A percentile compares a stretch with the other conserved stretches of the same genome.
Conservation (phyloP, 1,140 invertebrate genomes). For the Venturia canescens region DNA sequence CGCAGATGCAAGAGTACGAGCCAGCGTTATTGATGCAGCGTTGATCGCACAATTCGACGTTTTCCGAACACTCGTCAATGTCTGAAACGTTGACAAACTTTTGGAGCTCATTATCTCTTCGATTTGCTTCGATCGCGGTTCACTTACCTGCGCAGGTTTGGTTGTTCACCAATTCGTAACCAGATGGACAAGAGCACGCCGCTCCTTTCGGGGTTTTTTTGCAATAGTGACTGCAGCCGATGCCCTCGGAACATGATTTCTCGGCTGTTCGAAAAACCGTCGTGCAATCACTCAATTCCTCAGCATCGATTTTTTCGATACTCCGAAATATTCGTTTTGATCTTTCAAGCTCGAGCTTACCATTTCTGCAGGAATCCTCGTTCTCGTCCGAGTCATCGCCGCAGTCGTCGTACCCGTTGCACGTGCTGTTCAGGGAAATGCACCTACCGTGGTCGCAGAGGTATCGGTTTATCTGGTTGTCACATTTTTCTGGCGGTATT, state of each 20-base stretch:
- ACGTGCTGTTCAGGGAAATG: slow-evolving; percentile 80
- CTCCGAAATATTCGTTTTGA: too few relatives aligned
- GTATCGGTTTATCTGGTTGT: slow-evolving; percentile 74
- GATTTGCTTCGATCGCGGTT: background rate
- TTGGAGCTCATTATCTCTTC: background rate
- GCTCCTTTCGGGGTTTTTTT: slow-evolving; percentile 80
- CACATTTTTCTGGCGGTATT: slow-evolving; percentile 70
- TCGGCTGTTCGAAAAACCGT: slow-evolving; percentile 48
- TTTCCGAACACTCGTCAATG: slow-evolving; percentile 87
- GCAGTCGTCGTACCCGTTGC: slow-evolving; percentile 86
- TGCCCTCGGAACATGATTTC: slow-evolving; percentile 36
- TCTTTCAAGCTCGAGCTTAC: slow-evolving; percentile 59
- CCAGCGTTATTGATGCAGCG: slow-evolving; percentile 87
- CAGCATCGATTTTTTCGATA: too few relatives aligned
- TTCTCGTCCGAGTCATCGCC: slow-evolving; percentile 87
- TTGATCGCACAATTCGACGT: slow-evolving; percentile 89
- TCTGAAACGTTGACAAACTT: slow-evolving; percentile 75
- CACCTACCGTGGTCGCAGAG: slow-evolving; percentile 82
- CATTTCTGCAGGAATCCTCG: slow-evolving; percentile 72
- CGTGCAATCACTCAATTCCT: too few relatives aligned
- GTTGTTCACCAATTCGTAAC: slow-evolving; percentile 83
- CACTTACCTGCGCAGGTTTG: slow-evolving; percentile 83
- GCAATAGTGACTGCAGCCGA: slow-evolving; percentile 57
- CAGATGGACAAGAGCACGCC: slow-evolving; percentile 85
- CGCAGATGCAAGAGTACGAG: slow-evolving; percentile 88